These are phyloP conservation scores for Rhinolophus sinicus DNA, from an alignment of 2,113 vertebrate species.

Conservation along the genomic window DNA sequence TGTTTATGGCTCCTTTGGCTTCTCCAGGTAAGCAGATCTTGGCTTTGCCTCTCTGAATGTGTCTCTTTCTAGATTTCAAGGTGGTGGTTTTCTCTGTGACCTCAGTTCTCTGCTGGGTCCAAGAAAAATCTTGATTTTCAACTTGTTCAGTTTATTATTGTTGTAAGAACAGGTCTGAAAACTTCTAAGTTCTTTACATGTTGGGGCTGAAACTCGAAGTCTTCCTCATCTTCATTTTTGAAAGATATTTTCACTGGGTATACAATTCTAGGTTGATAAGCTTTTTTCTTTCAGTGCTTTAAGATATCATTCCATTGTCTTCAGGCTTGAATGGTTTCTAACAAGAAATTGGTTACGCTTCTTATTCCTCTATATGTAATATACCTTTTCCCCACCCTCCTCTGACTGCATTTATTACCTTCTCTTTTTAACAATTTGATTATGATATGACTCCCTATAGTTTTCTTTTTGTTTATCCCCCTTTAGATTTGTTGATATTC, in stretches of 20 bases:
- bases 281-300: background rate
- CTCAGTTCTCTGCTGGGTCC: background rate
- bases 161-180: background rate
- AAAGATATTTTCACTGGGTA: background rate
- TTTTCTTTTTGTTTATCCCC: background rate
- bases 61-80: background rate
- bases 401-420: slow-evolving; percentile 6
- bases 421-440: slow-evolving; percentile 32
- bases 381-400: background rate
- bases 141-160: background rate
- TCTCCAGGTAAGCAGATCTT: background rate
- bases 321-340: slow-evolving; percentile 36
- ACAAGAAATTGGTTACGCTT: background rate
- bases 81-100: background rate
- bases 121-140: slow-evolving; percentile 30
- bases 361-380: background rate
- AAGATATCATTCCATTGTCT: background rate
- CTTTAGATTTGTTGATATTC: slow-evolving; percentile 24
- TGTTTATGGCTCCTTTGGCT: background rate
- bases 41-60: background rate
- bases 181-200: slow-evolving; percentile 13
- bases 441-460: background rate
- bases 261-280: background rate
- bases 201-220: slow-evolving; percentile 47
- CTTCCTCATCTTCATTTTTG: background rate